Percentiles rank a stretch among this genome's conserved stretches.
These are phyloP conservation scores for Sturnira hondurensis DNA, from an alignment of 2,113 vertebrate species.

Conservation along the genomic window DNA sequence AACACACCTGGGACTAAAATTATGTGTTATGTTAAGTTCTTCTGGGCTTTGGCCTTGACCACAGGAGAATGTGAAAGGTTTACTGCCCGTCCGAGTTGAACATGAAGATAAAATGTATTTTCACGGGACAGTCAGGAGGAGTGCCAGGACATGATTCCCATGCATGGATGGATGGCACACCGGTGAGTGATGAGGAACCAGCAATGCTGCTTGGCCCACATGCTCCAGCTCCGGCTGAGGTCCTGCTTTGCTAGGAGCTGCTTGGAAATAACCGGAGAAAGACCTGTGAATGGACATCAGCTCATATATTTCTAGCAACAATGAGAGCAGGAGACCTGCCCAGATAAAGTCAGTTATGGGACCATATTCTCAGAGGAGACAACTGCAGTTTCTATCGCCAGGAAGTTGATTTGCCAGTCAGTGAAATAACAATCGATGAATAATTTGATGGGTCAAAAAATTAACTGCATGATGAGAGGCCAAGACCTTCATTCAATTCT, in stretches of 20 bases:
- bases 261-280: not conserved
- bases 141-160: not conserved
- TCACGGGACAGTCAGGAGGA: not conserved
- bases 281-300: not conserved
- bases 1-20: constrained; percentile 61
- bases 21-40: constrained; percentile 21
- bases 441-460: not conserved
- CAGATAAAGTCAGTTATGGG: not conserved
- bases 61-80: constrained; percentile 39
- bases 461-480: not conserved
- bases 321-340: not conserved
- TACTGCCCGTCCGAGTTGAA: constrained; percentile 15
- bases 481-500: not conserved
- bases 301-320: not conserved
- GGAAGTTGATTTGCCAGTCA: not conserved
- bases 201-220: not conserved
- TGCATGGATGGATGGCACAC: not conserved
- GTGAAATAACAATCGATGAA: not conserved
- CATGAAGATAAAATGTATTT: not conserved
- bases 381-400: not conserved
- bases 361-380: not conserved
- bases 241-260: not conserved
- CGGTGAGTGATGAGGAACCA: not conserved
- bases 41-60: constrained; percentile 5
- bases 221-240: not conserved